These are phyloP conservation scores for Anguilla anguilla DNA, from an alignment of 2,797 vertebrate species.

Conservation along the genomic window DNA sequence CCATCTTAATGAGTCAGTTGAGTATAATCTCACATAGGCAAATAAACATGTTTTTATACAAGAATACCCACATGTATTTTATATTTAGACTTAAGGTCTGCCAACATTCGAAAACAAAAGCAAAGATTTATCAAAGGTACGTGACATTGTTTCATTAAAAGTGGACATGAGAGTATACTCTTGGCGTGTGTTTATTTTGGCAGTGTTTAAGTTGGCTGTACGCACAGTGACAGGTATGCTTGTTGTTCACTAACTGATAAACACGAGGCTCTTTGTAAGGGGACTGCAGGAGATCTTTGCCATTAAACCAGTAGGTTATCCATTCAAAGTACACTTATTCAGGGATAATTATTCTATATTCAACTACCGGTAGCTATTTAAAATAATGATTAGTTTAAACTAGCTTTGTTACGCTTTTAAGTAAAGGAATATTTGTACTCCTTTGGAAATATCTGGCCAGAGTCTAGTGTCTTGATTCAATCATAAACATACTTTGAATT, in stretches of 20 bases:
- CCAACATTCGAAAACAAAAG: neutral
- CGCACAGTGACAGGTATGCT: neutral
- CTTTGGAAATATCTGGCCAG: neutral
- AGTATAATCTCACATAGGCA: neutral
- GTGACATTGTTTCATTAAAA: conserved; percentile 52
- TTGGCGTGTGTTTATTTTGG: conserved; percentile 24
- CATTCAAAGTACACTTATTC: neutral
- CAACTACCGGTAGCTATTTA: neutral
- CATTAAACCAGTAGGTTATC: conserved; percentile 32
- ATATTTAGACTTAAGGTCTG: neutral
- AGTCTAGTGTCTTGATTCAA: neutral
- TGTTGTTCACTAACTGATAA: conserved; percentile 1
- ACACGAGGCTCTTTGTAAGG: neutral
- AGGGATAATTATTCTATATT: neutral
- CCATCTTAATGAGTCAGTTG: neutral
- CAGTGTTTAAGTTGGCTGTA: conserved; percentile 22
- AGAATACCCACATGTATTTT: neutral
- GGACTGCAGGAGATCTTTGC: conserved; percentile 53
- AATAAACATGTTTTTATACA: neutral
- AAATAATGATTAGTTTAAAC: neutral
- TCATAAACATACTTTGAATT: neutral
- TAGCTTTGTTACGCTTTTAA: neutral
- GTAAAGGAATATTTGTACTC: neutral
- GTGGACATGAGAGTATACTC: conserved; percentile 27
- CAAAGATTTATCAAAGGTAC: neutral